Evolutionary conservation across 2,797 vertebrate genomes (phyloP), one percentile per base, ranked within the genome.

Genomic region (Lates japonicus): DNA sequence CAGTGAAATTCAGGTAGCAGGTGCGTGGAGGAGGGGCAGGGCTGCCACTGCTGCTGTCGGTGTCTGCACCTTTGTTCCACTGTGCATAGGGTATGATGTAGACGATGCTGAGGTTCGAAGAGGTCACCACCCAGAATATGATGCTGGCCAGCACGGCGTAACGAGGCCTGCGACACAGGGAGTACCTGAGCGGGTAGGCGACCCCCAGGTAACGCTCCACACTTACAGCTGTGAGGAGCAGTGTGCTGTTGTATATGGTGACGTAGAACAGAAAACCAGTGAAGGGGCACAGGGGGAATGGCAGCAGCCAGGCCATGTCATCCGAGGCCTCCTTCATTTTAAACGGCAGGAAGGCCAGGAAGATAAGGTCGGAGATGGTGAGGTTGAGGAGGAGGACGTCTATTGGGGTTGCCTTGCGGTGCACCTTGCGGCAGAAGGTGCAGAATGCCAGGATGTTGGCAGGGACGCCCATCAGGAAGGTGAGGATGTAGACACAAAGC

Each of bases 161-260:
- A 11, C 92, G 51, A 0, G 95, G 95, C 61, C 95, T 82, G n/a
- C 96, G 95, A 1, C 92, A 91, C n/a, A 95, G 57, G 3, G 96
- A 94, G 69, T 97, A 97, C 29, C 87, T 86, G 76, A 97, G 93
- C 0, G 97, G 97, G 85, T 92, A 97, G 17, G 96, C 96, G 2
- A 97, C 97, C 0, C 97, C 96, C 31, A 98, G 89, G 74, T 97
- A 98, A 3, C 97, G 95, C 80, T 98, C 97, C 1, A 97, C 89
- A 13, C 96, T 96, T 12, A 98, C 94, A 0, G 95, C 97, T 0
- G 96, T 97, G 77, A 98, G 93, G 59, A 98, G 94, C 66, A 97
- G 90, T 0, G 96, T 97, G 93, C 97, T 97, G 92, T 95, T 96
- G 91, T 98, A 98, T 90, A 98, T 97, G 90, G 96, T 96, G 88